phyloP scores from a whole-genome alignment of 2,113 vertebrate genomes.

The Balaeniceps rex region DNA sequence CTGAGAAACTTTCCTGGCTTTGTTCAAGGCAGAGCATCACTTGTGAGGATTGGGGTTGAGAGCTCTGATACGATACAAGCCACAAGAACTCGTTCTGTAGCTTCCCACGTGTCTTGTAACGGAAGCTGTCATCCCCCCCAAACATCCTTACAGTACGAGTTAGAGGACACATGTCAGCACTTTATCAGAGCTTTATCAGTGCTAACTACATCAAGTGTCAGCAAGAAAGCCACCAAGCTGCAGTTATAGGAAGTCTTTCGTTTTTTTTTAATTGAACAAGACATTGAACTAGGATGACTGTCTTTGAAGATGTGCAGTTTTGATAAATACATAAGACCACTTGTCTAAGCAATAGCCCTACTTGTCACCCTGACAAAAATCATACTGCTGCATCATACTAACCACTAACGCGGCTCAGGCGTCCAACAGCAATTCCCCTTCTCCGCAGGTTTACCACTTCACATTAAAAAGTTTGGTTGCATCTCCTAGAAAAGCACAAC shows the following conservation, averaged over 20 bases:
- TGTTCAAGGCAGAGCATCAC: not conserved
- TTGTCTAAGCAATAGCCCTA: not conserved
- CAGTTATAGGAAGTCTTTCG: not conserved
- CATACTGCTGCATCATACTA: not conserved
- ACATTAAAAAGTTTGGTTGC: not conserved
- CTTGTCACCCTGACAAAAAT: not conserved
- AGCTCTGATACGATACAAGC: not conserved
- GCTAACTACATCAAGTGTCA: not conserved
- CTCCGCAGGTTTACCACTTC: not conserved
- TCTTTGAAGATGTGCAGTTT: not conserved
- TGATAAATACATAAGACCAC: accelerated
- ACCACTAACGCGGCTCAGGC: not conserved
- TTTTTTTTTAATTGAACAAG: not conserved
- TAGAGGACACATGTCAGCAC: not conserved
- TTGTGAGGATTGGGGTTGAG: not conserved
- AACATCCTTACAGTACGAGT: not conserved
- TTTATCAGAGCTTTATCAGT: not conserved
- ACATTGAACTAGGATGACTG: not conserved
- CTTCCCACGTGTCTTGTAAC: not conserved
- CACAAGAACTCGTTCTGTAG: not conserved
- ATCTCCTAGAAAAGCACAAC: not conserved
- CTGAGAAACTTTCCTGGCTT: not conserved
- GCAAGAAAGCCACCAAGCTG: not conserved
- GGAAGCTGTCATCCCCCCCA: not conserved
- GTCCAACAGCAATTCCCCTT: not conserved